Evolutionary conservation across 1,140 invertebrate genomes (phyloP), one percentile per base, ranked within the genome.

Genomic region (Subanguina moxae): DNA sequence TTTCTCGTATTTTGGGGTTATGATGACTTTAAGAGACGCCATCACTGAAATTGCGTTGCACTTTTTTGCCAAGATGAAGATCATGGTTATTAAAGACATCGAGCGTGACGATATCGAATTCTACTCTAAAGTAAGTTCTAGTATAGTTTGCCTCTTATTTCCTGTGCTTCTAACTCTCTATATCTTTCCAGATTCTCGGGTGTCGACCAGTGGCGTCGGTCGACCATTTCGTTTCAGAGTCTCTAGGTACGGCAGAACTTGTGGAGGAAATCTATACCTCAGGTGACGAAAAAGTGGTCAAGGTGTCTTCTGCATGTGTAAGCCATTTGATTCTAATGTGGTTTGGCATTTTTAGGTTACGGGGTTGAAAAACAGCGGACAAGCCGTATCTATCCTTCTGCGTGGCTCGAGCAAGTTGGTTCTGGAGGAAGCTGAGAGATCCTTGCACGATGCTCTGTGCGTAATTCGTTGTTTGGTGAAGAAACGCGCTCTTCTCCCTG

Each of bases 41-140:
- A 86, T 98, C 13, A 95, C 90, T 80, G 96, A 99, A 84, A 85
- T 98, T 73, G 94, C 95, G 1, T 87, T 97, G 74, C 96, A 99
- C 83, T 98, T 97, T 84, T 86, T 99, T 72, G 93, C 95, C 79
- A 99, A 99, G 87, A 93, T 97, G 83, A 99, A 99, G 83, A 94
- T 96, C 48, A 91, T 99, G 90, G 94, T 98, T 9, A 88, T 98
- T 23, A 96, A 95, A 84, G 94, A 99, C 84, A 89, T 98, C 73
- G 95, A 98, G 85, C 88, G 95, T 57, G 94, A 97, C 83, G 94
- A 98, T 76, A 92, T 98, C 80, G 91, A 97, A 78, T 97, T 94
- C 84, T 88, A 97, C 57, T 94, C 92, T 84, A 97, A 96, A 86
- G 32, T 38, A 11, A 38, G 32, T 38, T 38, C 11, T 38, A 38